A percentile compares a stretch with the other conserved stretches of the same genome.
Conservation (phyloP, 92 coral and sea anemone genomes). For the Siderastrea siderea region DNA sequence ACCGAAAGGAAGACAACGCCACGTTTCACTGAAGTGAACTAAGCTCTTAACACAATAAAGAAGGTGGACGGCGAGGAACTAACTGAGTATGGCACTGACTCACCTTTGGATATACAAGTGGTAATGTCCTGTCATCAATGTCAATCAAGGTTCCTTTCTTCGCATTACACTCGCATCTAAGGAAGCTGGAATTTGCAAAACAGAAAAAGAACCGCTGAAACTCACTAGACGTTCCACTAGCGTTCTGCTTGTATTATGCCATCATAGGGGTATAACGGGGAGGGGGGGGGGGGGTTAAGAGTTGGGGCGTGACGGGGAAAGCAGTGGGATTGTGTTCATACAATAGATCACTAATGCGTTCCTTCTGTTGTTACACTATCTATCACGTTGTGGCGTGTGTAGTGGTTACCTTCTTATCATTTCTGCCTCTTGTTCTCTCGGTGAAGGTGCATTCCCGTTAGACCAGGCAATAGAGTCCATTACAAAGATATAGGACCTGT, state of each 20-base stretch:
- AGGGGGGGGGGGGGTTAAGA: too few relatives aligned
- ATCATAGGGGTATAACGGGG: too few relatives aligned
- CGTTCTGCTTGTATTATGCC: too few relatives aligned
- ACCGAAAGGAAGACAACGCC: too few relatives aligned
- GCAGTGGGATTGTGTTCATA: too few relatives aligned
- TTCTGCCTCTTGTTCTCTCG: constrained; percentile 49
- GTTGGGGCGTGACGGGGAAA: too few relatives aligned
- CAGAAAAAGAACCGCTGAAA: neutral
- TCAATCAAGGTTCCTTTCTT: constrained; percentile 40
- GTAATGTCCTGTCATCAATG: constrained; percentile 24
- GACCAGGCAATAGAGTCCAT: constrained; percentile 33
- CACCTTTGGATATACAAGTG: constrained; percentile 51
- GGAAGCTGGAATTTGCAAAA: constrained; percentile 43
- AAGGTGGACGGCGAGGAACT: too few relatives aligned
- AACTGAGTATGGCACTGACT: neutral
- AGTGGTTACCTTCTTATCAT: constrained; percentile 38
- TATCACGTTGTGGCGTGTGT: neutral
- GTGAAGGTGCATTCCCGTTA: constrained; percentile 25
- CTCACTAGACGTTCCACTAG: neutral
- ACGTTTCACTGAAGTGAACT: too few relatives aligned
- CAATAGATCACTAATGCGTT: neutral
- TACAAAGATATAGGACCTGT: constrained; percentile 29
- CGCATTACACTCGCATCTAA: constrained; percentile 45
- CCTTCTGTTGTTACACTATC: neutral
- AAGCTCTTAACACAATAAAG: too few relatives aligned